Conservation (phyloP, 2,888 invertebrate species). For the Scaptomyza reducta region DNA sequence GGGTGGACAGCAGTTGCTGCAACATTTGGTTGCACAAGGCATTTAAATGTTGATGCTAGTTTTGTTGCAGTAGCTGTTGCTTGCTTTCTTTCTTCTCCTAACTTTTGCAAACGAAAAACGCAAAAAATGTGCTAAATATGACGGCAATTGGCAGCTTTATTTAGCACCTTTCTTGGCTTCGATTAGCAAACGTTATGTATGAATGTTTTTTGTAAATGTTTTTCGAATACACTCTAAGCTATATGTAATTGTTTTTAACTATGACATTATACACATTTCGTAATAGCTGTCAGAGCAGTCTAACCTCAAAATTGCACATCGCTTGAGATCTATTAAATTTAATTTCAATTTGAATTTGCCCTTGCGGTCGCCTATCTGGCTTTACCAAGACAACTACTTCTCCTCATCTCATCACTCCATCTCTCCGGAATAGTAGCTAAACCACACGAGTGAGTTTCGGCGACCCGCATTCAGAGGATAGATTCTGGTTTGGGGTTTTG, state of each 20-base stretch:
- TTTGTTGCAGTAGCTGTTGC: constrained; percentile 32
- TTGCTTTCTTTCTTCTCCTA: background rate
- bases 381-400: constrained; percentile 32
- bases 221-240: background rate
- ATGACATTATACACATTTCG: constrained; percentile 4
- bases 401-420: background rate
- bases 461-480: constrained; percentile 34
- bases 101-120: constrained; percentile 19
- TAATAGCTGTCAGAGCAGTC: constrained; percentile 8
- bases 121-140: constrained; percentile 74
- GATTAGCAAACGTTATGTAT: constrained; percentile 28
- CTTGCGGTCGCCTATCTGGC: constrained; percentile 46
- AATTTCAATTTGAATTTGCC: constrained; percentile 42
- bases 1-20: constrained; percentile 67
- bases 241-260: background rate
- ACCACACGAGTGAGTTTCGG: constrained; percentile 46
- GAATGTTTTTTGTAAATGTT: constrained; percentile 4
- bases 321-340: constrained; percentile 44
- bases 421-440: constrained; percentile 5
- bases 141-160: constrained; percentile 39
- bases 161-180: constrained; percentile 64
- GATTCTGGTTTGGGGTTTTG: constrained; percentile 27
- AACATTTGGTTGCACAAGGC: constrained; percentile 36
- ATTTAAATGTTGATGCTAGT: constrained; percentile 19
- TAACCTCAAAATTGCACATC: constrained; percentile 18